phyloP scores from a whole-genome alignment of 1,140 invertebrate genomes.

The Manduca sexta region DNA sequence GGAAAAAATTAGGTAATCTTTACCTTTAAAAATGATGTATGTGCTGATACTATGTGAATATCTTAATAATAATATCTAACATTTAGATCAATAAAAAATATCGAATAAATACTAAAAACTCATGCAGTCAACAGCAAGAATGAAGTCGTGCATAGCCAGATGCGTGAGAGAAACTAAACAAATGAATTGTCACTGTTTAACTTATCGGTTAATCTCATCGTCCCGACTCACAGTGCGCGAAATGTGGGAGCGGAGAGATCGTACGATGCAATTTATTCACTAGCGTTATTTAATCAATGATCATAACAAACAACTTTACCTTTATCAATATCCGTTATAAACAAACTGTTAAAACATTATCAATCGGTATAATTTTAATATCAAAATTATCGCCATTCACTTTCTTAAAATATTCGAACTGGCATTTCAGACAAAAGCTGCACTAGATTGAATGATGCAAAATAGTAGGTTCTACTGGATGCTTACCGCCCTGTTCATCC shows the following conservation, averaged over 20 bases:
- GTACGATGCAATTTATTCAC: conserved; percentile 35
- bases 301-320: conserved; percentile 56
- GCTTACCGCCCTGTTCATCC: conserved; percentile 96
- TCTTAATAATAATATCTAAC: conserved; percentile 57
- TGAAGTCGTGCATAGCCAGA: conserved; percentile 69
- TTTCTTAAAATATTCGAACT: conserved; percentile 55
- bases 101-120: conserved; percentile 48
- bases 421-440: conserved; percentile 64
- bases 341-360: conserved; percentile 59
- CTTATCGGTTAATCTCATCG: conserved; percentile 34
- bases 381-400: conserved; percentile 52
- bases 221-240: conserved; percentile 28
- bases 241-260: conserved; percentile 27
- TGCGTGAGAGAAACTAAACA: conserved; percentile 67
- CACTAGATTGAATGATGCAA: conserved; percentile 66
- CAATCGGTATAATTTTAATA: conserved; percentile 41
- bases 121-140: conserved; percentile 68
- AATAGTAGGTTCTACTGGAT: conserved; percentile 70
- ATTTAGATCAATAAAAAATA: conserved; percentile 43
- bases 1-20: conserved; percentile 32
- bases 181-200: conserved; percentile 41
- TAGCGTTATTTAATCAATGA: conserved; percentile 51
- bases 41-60: conserved; percentile 66
- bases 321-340: conserved; percentile 57
- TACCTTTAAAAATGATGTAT: conserved; percentile 64